Base-by-base conservation (phyloP, 2,113 vertebrate genomes). In the Clarias gariepinus region DNA sequence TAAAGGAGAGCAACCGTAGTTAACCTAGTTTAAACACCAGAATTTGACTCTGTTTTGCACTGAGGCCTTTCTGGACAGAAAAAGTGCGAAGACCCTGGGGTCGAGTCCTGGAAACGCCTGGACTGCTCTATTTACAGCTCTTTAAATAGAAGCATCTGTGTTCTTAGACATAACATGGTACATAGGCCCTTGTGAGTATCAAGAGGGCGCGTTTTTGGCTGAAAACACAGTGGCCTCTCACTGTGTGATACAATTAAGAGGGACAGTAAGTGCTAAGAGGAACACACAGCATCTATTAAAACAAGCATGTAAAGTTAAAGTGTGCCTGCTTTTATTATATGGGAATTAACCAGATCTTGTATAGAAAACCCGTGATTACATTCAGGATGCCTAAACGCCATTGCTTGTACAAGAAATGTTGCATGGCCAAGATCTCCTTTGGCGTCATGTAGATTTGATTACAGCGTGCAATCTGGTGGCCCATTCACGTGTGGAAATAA, bases 41-140 rank as follows among this genome's bases (percentile, higher is more conserved):
- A 64, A 30, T 36, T 47, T 55, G 52, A 28, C 28, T 76, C 6
- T 16, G 15, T 83, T 52, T 76, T 52, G 19, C 57, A 30, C 28
- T 21, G 28, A 68, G 61, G 30, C 52, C 11, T 53, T 81, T 81
- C 2, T 55, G 73, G 33, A 84, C 64, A 82, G 47, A 83, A 53
- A 82, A 30, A 86, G 58, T 86, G 53, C 86, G 85, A 87, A 85
- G 90, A 71, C 88, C 80, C 82, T 23, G 23, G 84, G 91, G 93
- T 92, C 80, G 84, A 91, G 92, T 93, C 90, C 92, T 93, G 86
- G 89, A 93, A 94, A 90, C 77, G 85, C 86, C 18, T 77, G 85
- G 89, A 87, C 87, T 93, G 94, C 91, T 94, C 93, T 90, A 94
- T 89, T 94, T 94, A 93, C 90, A 89, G 86, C 91, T 92, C 93